Conservation (phyloP, 2,888 invertebrate genomes). For the Meiosimyza platycephala region DNA sequence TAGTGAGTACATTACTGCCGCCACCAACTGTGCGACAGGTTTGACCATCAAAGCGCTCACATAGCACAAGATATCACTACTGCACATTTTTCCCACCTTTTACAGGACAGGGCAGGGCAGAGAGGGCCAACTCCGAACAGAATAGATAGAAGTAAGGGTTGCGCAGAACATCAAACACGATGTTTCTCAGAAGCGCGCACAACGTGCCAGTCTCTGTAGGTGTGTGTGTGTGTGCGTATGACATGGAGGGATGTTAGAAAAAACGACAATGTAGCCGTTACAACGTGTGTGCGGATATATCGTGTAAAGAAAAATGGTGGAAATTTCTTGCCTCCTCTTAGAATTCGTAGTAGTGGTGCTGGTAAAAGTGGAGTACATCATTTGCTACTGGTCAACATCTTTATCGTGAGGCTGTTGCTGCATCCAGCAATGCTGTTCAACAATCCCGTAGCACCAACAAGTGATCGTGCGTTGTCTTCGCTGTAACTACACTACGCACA, state of each 20-base stretch:
- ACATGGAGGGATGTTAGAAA: background rate
- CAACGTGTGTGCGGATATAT: background rate
- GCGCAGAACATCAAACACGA: background rate
- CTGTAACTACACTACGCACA: constrained; percentile 27
- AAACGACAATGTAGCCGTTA: background rate
- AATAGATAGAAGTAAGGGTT: background rate
- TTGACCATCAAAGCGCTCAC: background rate
- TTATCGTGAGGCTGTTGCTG: no score
- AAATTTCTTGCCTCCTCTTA: no score
- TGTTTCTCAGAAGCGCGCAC: background rate
- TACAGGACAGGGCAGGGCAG: background rate
- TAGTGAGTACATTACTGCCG: background rate
- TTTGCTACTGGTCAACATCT: constrained; percentile 25
- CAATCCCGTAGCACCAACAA: background rate
- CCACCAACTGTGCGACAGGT: constrained; percentile 9
- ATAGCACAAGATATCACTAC: background rate
- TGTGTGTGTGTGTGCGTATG: background rate
- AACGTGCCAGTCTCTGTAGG: background rate
- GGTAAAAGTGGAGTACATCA: background rate
- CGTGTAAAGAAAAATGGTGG: no score
- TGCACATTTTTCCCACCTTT: background rate
- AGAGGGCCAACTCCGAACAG: background rate
- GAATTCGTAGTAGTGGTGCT: background rate
- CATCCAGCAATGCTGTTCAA: no score
- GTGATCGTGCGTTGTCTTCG: background rate